Percentiles rank a stretch among this genome's conserved stretches.
These are phyloP conservation scores for Anthopleura xanthogrammica DNA, from an alignment of 92 coral and sea anemone genomes.

Conservation along the genomic window DNA sequence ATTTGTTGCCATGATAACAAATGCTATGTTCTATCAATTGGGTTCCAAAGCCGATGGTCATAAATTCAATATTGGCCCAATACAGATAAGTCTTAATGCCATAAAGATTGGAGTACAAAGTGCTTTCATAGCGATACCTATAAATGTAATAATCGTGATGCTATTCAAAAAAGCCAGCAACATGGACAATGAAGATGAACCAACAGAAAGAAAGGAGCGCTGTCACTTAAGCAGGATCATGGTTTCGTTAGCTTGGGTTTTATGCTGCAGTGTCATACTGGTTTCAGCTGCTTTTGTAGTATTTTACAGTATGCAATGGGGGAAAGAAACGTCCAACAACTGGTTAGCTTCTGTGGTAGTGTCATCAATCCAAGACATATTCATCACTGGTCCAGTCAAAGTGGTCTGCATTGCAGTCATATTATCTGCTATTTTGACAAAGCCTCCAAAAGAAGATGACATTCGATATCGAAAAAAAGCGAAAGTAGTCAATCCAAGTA, in stretches of 20 bases:
- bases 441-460: constrained; percentile 62
- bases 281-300: constrained; percentile 71
- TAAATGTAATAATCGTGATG: constrained; percentile 60
- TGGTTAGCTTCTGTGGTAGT: constrained; percentile 72
- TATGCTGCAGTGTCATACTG: constrained; percentile 61
- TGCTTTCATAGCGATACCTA: constrained; percentile 66
- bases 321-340: constrained; percentile 51
- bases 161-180: constrained; percentile 59
- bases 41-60: constrained; percentile 43
- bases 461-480: constrained; percentile 37
- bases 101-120: constrained; percentile 80
- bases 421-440: constrained; percentile 49
- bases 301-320: constrained; percentile 73
- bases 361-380: constrained; percentile 69
- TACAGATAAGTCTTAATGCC: constrained; percentile 58
- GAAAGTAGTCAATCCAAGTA: constrained; percentile 20
- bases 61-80: constrained; percentile 67
- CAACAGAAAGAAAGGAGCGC: constrained; percentile 1
- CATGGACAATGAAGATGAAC: constrained; percentile 14
- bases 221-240: constrained; percentile 31
- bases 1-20: constrained; percentile 72
- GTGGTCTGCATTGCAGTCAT: constrained; percentile 64
- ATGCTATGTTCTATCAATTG: constrained; percentile 71
- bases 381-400: constrained; percentile 65
- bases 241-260: constrained; percentile 58